phyloP scores from a whole-genome alignment of 1,140 invertebrate species.

The Oreohelix idahoensis region DNA sequence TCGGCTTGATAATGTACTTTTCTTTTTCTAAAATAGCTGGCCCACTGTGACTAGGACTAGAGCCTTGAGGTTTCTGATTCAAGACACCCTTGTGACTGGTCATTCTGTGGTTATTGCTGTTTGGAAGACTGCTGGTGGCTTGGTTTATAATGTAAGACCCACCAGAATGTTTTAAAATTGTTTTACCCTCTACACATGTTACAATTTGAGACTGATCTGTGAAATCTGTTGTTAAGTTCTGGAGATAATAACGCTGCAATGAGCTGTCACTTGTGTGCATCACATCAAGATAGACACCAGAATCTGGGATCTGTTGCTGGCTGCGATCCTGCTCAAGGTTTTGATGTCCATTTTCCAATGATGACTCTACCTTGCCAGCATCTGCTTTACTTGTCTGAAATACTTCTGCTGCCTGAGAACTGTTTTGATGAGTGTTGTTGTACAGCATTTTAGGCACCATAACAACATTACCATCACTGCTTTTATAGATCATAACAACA shows the following conservation, averaged over 20 bases:
- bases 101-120: background rate
- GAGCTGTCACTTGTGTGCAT: background rate
- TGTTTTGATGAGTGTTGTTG: background rate
- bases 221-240: background rate
- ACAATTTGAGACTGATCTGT: background rate
- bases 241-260: background rate
- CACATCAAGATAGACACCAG: background rate
- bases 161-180: background rate
- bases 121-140: background rate
- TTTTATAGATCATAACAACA: conserved; percentile 5
- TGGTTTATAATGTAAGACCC: background rate
- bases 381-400: background rate
- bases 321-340: background rate
- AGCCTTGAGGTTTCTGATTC: background rate
- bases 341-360: background rate
- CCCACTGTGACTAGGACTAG: background rate
- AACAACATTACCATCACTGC: background rate
- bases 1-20: conserved; percentile 19
- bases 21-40: conserved; percentile 2
- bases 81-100: background rate
- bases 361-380: background rate
- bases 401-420: background rate
- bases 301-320: background rate
- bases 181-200: background rate
- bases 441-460: conserved; percentile 4